Base-by-base conservation (phyloP, 2,797 vertebrate genomes). In the Pelodytes ibericus region DNA sequence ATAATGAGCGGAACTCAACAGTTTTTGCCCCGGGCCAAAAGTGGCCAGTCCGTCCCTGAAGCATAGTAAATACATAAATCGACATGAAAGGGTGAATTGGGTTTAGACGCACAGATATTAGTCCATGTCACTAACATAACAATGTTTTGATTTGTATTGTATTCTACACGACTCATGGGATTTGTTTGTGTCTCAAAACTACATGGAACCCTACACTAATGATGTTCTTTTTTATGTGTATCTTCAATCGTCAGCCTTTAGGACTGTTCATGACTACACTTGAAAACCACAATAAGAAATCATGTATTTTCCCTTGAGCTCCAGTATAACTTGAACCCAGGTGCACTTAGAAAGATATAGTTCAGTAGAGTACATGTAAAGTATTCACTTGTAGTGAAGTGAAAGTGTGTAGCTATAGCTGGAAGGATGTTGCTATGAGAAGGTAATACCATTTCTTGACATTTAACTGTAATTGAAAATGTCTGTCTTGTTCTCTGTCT, bases 311-410 rank as follows among this genome's bases (percentile, higher is more conserved):
- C 83, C 82, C 83, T 83, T 77, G 30, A 82, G 71, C 63, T 77
- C 77, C 80, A 77, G 61, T 71, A 81, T 85, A 83, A 25, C 41
- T 30, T 36, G 53, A 76, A 81, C 69, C 60, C 81, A 85, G 83
- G 86, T 77, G 69, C 27, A 51, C 75, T 82, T 82, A 81, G 39
- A 57, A 62, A 84, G 78, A 84, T 62, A 86, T 81, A 84, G 30
- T 49, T 70, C 13, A 31, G 33, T 44, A 18, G 80, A 73, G 67
- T 79, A 62, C 59, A 10, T 56, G 67, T 75, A 62, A 84, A 82
- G 24, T 49, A 80, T 22, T 75, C 33, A 44, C 76, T 78, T 71
- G 33, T 81, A 76, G 70, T 80, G 82, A 84, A 53, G 63, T 84
- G 49, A 59, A 27, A 75, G 56, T 59, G n/a, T 22, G 1, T 4